Evolutionary conservation across 2,113 vertebrate species (phyloP).

Genomic region (Eubucco bourcierii): DNA sequence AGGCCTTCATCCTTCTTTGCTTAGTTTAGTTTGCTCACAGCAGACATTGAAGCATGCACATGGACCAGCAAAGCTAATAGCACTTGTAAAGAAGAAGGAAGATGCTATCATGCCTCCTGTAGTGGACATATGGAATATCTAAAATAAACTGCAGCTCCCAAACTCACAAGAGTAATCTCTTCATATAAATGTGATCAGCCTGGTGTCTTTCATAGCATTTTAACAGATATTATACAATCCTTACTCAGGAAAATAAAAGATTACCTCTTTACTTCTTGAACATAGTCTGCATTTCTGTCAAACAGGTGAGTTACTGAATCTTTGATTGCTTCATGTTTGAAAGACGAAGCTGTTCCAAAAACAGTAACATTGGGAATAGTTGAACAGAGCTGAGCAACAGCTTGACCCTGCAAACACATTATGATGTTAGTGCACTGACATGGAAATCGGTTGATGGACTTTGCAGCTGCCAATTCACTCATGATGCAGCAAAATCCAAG

Average conservation of each 20-base stretch:
- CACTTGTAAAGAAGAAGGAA: neutral
- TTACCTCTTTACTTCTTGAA: slow-evolving; percentile 98
- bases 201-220: neutral
- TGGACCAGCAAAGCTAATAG: neutral
- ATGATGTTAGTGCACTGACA: slow-evolving; percentile 7
- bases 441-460: neutral
- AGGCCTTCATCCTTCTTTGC: neutral
- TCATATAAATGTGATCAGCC: neutral
- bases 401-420: slow-evolving; percentile 88
- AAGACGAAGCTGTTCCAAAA: slow-evolving; percentile 93
- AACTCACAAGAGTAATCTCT: neutral
- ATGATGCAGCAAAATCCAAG: slow-evolving; percentile 11
- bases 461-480: neutral
- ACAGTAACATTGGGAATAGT: slow-evolving; percentile 90
- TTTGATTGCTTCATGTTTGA: slow-evolving; percentile 96
- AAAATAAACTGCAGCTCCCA: neutral
- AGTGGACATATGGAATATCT: neutral
- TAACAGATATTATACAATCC: neutral
- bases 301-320: slow-evolving; percentile 94
- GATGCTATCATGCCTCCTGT: neutral
- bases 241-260: neutral
- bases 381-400: slow-evolving; percentile 95
- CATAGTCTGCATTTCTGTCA: slow-evolving; percentile 93
- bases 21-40: neutral
- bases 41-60: neutral